These are phyloP conservation scores for Meiosimyza platycephala DNA, from an alignment of 2,888 invertebrate genomes.

Conservation along the genomic window DNA sequence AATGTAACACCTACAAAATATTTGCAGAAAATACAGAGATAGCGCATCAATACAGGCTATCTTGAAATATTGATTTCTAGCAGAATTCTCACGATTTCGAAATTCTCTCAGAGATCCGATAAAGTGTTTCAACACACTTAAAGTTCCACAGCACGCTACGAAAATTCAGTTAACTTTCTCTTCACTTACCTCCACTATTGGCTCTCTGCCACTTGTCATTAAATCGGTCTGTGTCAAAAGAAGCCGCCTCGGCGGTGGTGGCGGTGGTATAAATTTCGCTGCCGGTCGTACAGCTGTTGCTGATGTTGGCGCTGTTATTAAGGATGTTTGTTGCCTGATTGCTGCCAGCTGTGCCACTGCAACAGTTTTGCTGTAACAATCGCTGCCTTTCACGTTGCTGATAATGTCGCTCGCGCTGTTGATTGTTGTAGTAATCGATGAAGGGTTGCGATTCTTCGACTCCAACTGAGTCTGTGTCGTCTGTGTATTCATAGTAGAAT, in stretches of 20 bases:
- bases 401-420: slow-evolving; percentile 71
- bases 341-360: slow-evolving; percentile 20
- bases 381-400: slow-evolving; percentile 50
- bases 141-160: neutral
- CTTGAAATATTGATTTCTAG: too few relatives aligned
- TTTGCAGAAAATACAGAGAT: too few relatives aligned
- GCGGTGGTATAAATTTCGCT: slow-evolving; percentile 54
- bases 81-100: too few relatives aligned
- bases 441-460: slow-evolving; percentile 69
- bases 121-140: neutral
- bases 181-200: slow-evolving; percentile 48
- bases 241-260: slow-evolving; percentile 65
- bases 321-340: slow-evolving; percentile 46
- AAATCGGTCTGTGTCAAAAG: slow-evolving; percentile 64
- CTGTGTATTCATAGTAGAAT: slow-evolving; percentile 60
- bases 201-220: slow-evolving; percentile 49
- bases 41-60: too few relatives aligned
- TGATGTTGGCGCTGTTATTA: slow-evolving; percentile 40
- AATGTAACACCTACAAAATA: too few relatives aligned
- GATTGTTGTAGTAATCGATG: slow-evolving; percentile 72
- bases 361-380: slow-evolving; percentile 48
- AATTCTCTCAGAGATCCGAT: too few relatives aligned
- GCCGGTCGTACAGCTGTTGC: slow-evolving; percentile 43
- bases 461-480: slow-evolving; percentile 40
- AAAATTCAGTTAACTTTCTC: neutral